These are phyloP conservation scores for Tetrax tetrax DNA, from an alignment of 2,113 vertebrate genomes.

Conservation along the genomic window DNA sequence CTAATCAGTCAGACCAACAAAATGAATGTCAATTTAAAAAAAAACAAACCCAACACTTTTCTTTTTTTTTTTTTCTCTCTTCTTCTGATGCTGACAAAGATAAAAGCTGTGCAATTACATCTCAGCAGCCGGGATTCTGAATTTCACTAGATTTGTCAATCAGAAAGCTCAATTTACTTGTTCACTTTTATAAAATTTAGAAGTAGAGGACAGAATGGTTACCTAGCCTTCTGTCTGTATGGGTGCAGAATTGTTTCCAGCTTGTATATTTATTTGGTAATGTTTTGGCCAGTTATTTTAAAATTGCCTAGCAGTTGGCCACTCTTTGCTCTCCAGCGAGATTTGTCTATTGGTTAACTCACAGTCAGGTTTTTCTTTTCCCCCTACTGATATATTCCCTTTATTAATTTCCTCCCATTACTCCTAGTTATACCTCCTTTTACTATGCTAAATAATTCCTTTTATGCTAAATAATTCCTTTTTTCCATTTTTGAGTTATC, in stretches of 20 bases:
- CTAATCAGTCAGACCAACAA: neutral
- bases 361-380: slow-evolving; percentile 27
- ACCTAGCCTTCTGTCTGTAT: neutral
- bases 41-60: neutral
- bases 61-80: too few species aligned
- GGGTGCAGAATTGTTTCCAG: neutral
- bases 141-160: slow-evolving; percentile 51
- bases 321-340: neutral
- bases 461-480: slow-evolving; percentile 67
- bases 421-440: slow-evolving; percentile 51
- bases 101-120: slow-evolving; percentile 41
- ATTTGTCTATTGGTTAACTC: slow-evolving; percentile 34
- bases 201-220: neutral
- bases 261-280: neutral
- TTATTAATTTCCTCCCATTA: slow-evolving; percentile 67
- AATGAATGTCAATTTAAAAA: neutral
- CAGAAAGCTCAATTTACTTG: slow-evolving; percentile 37
- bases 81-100: neutral
- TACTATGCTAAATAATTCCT: slow-evolving; percentile 68
- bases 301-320: neutral
- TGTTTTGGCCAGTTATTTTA: slow-evolving; percentile 10
- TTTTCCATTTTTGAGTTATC: slow-evolving; percentile 57
- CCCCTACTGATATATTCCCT: slow-evolving; percentile 24
- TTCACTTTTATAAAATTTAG: slow-evolving; percentile 28
- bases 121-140: neutral